phyloP scores from a whole-genome alignment of 1,140 invertebrate species.

The Neuroterus valhalla region DNA sequence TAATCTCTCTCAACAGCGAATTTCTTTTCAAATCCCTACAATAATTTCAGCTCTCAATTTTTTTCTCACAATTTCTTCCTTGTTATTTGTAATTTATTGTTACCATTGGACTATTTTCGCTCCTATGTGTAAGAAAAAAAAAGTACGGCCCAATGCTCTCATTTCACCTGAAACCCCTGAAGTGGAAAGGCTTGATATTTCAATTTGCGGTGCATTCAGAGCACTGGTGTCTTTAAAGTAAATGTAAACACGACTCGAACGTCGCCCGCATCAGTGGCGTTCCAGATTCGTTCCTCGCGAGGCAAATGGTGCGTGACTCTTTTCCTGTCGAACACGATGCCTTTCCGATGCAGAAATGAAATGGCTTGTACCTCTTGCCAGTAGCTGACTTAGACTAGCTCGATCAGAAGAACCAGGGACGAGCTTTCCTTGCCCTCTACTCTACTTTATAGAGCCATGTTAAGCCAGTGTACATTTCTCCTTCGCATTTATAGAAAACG shows the following conservation, averaged over 20 bases:
- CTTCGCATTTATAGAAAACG: neutral
- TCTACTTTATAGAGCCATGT: neutral
- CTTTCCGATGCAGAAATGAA: constrained; percentile 1
- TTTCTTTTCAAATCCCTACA: too few relatives aligned
- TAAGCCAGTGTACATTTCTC: neutral
- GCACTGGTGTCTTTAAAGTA: constrained; percentile 26
- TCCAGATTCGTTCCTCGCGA: constrained; percentile 15
- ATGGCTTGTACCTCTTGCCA: neutral
- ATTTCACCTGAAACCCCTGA: neutral
- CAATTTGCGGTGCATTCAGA: constrained; percentile 23
- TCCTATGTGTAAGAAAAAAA: too few relatives aligned
- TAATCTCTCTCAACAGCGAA: too few relatives aligned
- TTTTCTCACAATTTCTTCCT: too few relatives aligned
- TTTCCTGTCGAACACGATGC: constrained; percentile 14
- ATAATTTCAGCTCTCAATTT: too few relatives aligned
- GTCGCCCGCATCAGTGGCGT: constrained; percentile 24
- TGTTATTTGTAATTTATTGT: too few relatives aligned
- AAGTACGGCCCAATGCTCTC: neutral
- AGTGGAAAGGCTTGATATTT: constrained; percentile 2
- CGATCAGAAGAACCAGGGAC: neutral
- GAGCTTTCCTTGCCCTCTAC: neutral
- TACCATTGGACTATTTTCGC: too few relatives aligned
- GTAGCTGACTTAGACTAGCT: too few relatives aligned
- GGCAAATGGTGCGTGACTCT: constrained; percentile 28
- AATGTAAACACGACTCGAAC: constrained; percentile 27